Evolutionary conservation across 2,888 invertebrate genomes (phyloP).

Genomic region (Gortyna flavago): DNA sequence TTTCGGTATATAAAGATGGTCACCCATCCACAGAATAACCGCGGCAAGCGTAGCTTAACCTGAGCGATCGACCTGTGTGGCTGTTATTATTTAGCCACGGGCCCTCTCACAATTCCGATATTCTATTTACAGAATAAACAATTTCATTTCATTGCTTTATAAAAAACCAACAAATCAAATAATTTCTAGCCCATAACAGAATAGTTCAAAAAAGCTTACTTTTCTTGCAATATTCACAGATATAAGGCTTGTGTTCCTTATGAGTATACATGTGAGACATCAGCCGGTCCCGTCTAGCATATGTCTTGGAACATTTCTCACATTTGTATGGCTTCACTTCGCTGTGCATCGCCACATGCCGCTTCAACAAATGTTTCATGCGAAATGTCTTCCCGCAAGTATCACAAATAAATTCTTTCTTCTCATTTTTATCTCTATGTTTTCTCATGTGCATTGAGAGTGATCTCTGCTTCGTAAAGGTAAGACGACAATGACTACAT

Average conservation of each 20-base stretch:
- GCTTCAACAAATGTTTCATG: conserved; percentile 80
- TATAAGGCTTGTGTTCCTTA: conserved; percentile 89
- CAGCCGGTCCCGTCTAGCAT: conserved; percentile 90
- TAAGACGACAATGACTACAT: conserved; percentile 89
- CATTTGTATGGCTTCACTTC: conserved; percentile 89
- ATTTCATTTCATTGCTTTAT: not conserved
- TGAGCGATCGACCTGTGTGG: no score
- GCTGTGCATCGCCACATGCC: conserved; percentile 89
- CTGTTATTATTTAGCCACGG: no score
- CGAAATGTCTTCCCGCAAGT: conserved; percentile 85
- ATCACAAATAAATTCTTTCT: conserved; percentile 82
- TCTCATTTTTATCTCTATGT: conserved; percentile 75
- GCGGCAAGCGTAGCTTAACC: no score
- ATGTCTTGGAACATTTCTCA: conserved; percentile 89
- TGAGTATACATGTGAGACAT: conserved; percentile 90
- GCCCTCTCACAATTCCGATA: no score
- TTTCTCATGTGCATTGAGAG: conserved; percentile 82
- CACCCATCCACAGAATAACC: no score
- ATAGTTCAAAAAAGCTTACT: conserved; percentile 73
- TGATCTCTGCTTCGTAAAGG: conserved; percentile 87
- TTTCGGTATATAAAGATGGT: no score
- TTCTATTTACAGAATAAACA: not conserved
- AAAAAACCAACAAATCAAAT: not conserved
- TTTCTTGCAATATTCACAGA: conserved; percentile 90
- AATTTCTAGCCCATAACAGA: not conserved